Conservation (phyloP, 35 echinoderm and acorn worm genomes). For the Diadema setosum region DNA sequence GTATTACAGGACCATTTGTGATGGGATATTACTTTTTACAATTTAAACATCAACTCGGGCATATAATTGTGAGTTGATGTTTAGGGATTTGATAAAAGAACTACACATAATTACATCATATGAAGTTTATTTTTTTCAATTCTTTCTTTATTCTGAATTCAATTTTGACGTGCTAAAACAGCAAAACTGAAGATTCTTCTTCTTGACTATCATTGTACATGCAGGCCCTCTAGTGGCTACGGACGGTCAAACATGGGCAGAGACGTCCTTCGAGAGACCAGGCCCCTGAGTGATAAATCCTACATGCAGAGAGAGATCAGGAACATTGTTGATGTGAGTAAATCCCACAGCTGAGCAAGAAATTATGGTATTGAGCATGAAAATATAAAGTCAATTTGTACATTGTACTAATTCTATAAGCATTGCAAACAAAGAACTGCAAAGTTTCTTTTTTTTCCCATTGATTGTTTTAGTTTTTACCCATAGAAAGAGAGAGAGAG, state of each 20-base stretch:
- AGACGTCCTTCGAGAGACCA: constrained; percentile 63
- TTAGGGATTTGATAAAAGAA: neutral
- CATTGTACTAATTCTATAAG: too few species aligned
- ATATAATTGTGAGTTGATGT: neutral
- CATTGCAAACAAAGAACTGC: too few species aligned
- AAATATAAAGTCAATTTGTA: too few species aligned
- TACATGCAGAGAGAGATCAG: constrained; percentile 90
- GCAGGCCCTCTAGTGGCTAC: constrained; percentile 61
- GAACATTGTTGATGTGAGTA: constrained; percentile 66
- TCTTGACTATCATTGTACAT: neutral
- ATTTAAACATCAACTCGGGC: neutral
- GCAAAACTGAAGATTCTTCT: too few species aligned
- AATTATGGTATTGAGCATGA: too few species aligned
- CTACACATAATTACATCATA: too few species aligned
- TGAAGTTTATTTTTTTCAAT: neutral
- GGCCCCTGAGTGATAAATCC: constrained; percentile 70
- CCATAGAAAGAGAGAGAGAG: too few species aligned
- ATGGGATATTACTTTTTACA: too few species aligned
- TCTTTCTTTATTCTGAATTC: neutral
- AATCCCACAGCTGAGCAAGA: too few species aligned
- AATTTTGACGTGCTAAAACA: neutral
- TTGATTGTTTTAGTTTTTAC: too few species aligned
- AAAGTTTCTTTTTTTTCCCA: too few species aligned
- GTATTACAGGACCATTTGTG: too few species aligned
- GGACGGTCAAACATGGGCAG: constrained; percentile 61